These are phyloP conservation scores for Crenuchus spilurus DNA, from an alignment of 2,797 vertebrate genomes.

Conservation along the genomic window DNA sequence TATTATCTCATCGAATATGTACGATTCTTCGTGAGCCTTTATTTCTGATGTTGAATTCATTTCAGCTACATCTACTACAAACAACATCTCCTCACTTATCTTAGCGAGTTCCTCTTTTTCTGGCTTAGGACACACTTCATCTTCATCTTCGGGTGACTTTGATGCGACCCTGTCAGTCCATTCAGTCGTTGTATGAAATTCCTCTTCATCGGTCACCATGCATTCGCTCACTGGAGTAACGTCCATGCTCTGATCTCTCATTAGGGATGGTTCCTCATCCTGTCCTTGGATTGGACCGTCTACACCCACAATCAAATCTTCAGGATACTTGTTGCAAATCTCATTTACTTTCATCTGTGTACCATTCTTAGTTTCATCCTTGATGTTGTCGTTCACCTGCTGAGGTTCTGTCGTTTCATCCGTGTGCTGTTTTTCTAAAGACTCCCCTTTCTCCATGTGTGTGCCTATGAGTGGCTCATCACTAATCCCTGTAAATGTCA, in stretches of 20 bases:
- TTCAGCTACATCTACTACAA: slow-evolving; percentile 1
- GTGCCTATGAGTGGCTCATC: slow-evolving; percentile 60
- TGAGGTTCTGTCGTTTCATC: slow-evolving; percentile 56
- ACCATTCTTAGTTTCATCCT: slow-evolving; percentile 51
- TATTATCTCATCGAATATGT: neutral
- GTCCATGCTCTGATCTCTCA: slow-evolving; percentile 18
- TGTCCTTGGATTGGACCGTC: slow-evolving; percentile 49
- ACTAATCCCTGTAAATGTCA: slow-evolving; percentile 74
- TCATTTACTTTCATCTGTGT: slow-evolving; percentile 60
- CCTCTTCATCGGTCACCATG: slow-evolving; percentile 49
- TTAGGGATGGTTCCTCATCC: slow-evolving; percentile 4
- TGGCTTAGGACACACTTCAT: neutral
- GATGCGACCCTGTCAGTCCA: slow-evolving; percentile 58
- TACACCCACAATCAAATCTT: slow-evolving; percentile 56
- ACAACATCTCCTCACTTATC: neutral
- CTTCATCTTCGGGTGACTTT: slow-evolving; percentile 25
- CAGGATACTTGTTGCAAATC: slow-evolving; percentile 61
- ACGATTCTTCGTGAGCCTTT: neutral
- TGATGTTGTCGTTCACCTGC: slow-evolving; percentile 52
- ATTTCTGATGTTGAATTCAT: slow-evolving; percentile 6
- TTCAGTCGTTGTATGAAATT: slow-evolving; percentile 56
- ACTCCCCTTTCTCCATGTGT: slow-evolving; percentile 58
- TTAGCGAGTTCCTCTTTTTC: neutral
- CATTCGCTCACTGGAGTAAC: slow-evolving; percentile 44
- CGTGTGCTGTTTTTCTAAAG: slow-evolving; percentile 60